Conservation (phyloP, 2,113 vertebrate species). For the Fregata magnificens region DNA sequence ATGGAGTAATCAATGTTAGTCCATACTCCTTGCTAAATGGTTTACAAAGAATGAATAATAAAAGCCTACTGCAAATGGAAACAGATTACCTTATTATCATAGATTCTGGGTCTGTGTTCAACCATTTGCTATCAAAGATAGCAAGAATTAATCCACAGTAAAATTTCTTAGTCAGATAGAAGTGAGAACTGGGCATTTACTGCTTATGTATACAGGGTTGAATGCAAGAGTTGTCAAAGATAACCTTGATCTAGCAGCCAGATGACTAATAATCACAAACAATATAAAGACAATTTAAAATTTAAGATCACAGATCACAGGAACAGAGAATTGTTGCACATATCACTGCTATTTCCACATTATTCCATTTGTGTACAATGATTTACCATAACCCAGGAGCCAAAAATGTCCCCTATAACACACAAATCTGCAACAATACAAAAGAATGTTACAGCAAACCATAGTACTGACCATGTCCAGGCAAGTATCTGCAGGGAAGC, state of each 20-base stretch:
- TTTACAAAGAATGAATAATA: conserved; percentile 17
- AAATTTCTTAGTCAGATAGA: not conserved
- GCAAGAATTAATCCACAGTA: not conserved
- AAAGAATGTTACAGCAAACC: not conserved
- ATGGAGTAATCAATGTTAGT: conserved; percentile 31
- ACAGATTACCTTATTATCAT: not conserved
- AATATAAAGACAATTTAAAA: not conserved
- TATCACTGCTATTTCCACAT: not conserved
- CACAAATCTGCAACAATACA: not conserved
- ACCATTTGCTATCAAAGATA: not conserved
- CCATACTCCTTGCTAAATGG: not conserved
- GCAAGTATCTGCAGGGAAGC: not conserved
- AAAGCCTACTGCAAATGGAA: conserved; percentile 33
- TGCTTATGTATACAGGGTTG: not conserved
- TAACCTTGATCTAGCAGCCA: not conserved
- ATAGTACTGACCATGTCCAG: not conserved
- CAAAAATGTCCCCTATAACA: not conserved
- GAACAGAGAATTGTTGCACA: not conserved
- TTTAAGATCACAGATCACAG: not conserved
- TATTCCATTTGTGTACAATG: not conserved
- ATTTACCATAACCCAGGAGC: not conserved
- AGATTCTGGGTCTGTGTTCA: not conserved
- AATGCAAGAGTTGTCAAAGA: not conserved
- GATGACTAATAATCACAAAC: not conserved
- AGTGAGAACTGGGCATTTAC: not conserved